Evolutionary conservation across 2,113 vertebrate genomes (phyloP).

Genomic region (Oreochromis tanganicae): DNA sequence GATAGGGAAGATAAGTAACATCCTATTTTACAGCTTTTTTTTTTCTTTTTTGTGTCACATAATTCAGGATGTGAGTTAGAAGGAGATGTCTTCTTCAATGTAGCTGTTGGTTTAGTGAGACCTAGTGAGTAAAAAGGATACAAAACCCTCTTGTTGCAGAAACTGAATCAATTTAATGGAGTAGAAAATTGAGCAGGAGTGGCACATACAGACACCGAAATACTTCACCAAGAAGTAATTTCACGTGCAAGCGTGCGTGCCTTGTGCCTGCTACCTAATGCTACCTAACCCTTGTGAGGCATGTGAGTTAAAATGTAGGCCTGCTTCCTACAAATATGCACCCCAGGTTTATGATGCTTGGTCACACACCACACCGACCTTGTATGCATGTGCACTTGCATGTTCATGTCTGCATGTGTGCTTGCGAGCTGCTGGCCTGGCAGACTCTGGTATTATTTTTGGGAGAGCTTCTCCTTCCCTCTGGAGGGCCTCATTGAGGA

Average conservation of each 20-base stretch:
- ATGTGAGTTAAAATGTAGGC: neutral
- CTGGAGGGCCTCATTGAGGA: constrained; percentile 72
- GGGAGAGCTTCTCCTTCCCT: constrained; percentile 68
- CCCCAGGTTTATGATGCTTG: neutral
- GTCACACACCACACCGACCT: neutral
- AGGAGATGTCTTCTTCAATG: constrained; percentile 9
- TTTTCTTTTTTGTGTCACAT: constrained; percentile 12
- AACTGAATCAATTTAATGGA: neutral
- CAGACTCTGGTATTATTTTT: constrained; percentile 71
- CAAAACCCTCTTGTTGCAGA: neutral
- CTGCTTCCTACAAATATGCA: neutral
- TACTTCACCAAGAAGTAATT: neutral
- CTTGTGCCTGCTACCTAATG: neutral
- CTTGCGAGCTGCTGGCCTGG: constrained; percentile 40
- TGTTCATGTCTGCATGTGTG: neutral
- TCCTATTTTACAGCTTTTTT: constrained; percentile 43
- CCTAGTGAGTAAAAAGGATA: constrained; percentile 4
- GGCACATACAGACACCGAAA: neutral
- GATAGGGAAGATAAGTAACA: constrained; percentile 58
- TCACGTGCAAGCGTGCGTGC: neutral
- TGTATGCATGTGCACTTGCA: neutral
- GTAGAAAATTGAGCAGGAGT: neutral
- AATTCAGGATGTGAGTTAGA: constrained; percentile 32
- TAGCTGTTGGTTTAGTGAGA: neutral
- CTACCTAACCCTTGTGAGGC: neutral